Evolutionary conservation across 1,140 invertebrate genomes (phyloP).

Genomic region (Drosophila nasuta): DNA sequence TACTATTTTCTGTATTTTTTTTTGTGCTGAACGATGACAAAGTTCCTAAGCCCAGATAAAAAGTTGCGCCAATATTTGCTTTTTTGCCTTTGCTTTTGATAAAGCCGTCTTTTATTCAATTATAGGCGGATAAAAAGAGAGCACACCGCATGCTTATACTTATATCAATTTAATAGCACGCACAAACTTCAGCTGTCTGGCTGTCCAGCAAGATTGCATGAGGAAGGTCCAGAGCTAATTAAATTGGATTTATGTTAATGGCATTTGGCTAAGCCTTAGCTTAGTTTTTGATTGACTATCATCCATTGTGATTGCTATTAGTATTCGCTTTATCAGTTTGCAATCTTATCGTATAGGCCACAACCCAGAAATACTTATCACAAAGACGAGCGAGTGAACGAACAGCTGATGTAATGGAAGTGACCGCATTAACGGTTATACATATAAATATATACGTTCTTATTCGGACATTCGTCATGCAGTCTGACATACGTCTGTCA

Average conservation of each 20-base stretch:
- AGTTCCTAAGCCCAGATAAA: slow-evolving; percentile 69
- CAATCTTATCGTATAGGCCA: slow-evolving; percentile 51
- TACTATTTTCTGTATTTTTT: neutral
- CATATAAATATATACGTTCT: slow-evolving; percentile 27
- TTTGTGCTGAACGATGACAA: slow-evolving; percentile 39
- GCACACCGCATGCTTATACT: slow-evolving; percentile 41
- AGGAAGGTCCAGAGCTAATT: slow-evolving; percentile 55
- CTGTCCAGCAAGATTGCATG: neutral
- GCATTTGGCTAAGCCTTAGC: slow-evolving; percentile 40
- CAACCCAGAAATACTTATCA: neutral
- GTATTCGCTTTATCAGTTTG: slow-evolving; percentile 13
- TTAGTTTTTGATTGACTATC: slow-evolving; percentile 50
- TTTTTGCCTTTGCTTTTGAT: slow-evolving; percentile 55
- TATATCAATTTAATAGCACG: slow-evolving; percentile 32
- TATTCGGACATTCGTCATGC: slow-evolving; percentile 43
- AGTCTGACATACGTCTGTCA: slow-evolving; percentile 24
- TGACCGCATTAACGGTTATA: slow-evolving; percentile 29
- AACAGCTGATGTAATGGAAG: slow-evolving; percentile 46
- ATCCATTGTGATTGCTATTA: slow-evolving; percentile 29
- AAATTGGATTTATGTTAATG: slow-evolving; percentile 66
- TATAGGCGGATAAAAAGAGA: slow-evolving; percentile 69
- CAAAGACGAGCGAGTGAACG: neutral
- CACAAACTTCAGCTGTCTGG: slow-evolving; percentile 30
- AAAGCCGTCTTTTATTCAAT: slow-evolving; percentile 73
- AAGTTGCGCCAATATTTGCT: slow-evolving; percentile 72